Evolutionary conservation across 2,888 invertebrate genomes (phyloP).

Genomic region (Nomada ferruginata): DNA sequence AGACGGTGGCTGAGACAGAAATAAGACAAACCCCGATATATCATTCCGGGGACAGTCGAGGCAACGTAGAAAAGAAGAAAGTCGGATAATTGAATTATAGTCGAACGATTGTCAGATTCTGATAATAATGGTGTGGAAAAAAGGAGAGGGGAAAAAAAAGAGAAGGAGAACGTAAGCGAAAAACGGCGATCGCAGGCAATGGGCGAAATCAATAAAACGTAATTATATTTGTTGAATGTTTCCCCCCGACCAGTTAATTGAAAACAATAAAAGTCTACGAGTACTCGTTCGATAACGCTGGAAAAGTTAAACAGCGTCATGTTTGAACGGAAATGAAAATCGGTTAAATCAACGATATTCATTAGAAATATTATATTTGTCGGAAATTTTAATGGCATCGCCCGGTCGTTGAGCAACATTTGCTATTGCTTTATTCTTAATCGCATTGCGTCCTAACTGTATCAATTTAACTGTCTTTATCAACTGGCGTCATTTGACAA

Average conservation of each 20-base stretch:
- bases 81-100: conserved; percentile 52
- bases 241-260: conserved; percentile 2
- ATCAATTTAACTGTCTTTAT: conserved; percentile 25
- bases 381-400: no score
- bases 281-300: background rate
- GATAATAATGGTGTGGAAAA: conserved; percentile 42
- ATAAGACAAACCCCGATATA: conserved; percentile 60
- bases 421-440: background rate
- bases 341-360: background rate
- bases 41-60: conserved; percentile 36
- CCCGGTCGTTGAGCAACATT: background rate
- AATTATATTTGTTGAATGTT: conserved; percentile 16
- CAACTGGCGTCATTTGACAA: conserved; percentile 32
- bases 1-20: conserved; percentile 34
- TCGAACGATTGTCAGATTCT: conserved; percentile 43
- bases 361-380: background rate
- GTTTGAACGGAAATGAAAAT: background rate
- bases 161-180: background rate
- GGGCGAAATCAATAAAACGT: conserved; percentile 3
- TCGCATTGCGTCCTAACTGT: conserved; percentile 27
- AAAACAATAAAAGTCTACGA: conserved; percentile 5
- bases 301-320: background rate
- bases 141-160: conserved; percentile 12
- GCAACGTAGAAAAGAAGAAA: conserved; percentile 27
- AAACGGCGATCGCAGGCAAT: background rate